These are phyloP conservation scores for Orchestes rusci DNA, from an alignment of 2,888 invertebrate species.

Conservation along the genomic window DNA sequence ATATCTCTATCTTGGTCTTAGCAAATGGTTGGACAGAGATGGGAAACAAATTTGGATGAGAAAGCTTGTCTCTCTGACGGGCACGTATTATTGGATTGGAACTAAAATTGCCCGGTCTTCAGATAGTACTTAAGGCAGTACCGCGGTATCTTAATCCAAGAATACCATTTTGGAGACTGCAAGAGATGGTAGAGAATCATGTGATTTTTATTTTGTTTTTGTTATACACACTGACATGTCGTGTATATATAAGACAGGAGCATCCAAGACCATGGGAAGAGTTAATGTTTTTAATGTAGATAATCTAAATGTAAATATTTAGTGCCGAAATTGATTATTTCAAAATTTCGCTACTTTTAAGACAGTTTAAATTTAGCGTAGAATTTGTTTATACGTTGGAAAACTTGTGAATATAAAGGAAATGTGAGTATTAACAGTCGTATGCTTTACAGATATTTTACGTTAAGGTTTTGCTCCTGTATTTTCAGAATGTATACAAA, in stretches of 20 bases:
- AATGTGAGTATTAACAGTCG: neutral
- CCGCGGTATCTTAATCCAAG: too few species aligned
- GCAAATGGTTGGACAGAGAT: too few species aligned
- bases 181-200: slow-evolving; percentile 4
- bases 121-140: too few species aligned
- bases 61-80: too few species aligned
- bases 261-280: slow-evolving; percentile 3
- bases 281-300: slow-evolving; percentile 13
- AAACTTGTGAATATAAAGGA: neutral
- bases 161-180: too few species aligned
- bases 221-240: slow-evolving; percentile 5
- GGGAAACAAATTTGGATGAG: too few species aligned
- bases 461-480: neutral
- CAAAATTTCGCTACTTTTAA: slow-evolving; percentile 2
- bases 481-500: slow-evolving; percentile 33
- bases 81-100: too few species aligned
- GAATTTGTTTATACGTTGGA: neutral
- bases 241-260: neutral
- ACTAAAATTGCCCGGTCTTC: too few species aligned
- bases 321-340: neutral
- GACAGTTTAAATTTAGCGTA: neutral
- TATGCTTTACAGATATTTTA: slow-evolving; percentile 4
- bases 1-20: too few species aligned
- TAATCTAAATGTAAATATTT: slow-evolving; percentile 19
- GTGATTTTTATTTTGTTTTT: slow-evolving; percentile 12